A percentile compares a stretch with the other conserved stretches of the same genome.
Conservation (phyloP, 2,888 invertebrate species). For the Microctonus hyperodae region DNA sequence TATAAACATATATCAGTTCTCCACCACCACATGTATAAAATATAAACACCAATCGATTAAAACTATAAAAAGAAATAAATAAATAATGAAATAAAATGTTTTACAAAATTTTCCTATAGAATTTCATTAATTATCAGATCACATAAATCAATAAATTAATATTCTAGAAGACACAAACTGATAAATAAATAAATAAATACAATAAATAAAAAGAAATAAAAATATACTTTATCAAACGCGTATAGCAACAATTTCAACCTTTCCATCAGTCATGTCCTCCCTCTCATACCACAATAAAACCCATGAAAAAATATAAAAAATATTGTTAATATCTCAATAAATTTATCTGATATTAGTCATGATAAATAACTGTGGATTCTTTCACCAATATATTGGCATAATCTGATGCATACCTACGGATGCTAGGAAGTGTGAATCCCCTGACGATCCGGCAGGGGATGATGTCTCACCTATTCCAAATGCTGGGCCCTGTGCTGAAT, state of each 20-base stretch:
- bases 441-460: slow-evolving; percentile 51
- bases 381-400: slow-evolving; percentile 32
- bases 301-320: neutral
- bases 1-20: too few species aligned
- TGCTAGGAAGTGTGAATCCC: slow-evolving; percentile 50
- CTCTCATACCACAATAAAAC: neutral
- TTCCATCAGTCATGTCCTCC: neutral
- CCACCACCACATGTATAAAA: too few species aligned
- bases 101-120: too few species aligned
- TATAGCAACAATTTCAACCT: neutral
- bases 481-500: slow-evolving; percentile 58
- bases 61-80: too few species aligned
- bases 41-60: too few species aligned
- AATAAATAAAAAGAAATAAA: too few species aligned
- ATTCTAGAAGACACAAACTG: too few species aligned
- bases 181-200: neutral
- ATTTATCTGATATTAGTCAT: neutral
- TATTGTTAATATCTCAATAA: neutral
- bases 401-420: slow-evolving; percentile 56
- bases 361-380: neutral
- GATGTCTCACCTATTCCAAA: slow-evolving; percentile 60
- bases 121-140: too few species aligned
- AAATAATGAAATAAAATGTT: too few species aligned
- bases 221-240: neutral
- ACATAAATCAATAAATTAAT: too few species aligned